Conservation (phyloP, 2,797 vertebrate genomes). For the Allobates femoralis region DNA sequence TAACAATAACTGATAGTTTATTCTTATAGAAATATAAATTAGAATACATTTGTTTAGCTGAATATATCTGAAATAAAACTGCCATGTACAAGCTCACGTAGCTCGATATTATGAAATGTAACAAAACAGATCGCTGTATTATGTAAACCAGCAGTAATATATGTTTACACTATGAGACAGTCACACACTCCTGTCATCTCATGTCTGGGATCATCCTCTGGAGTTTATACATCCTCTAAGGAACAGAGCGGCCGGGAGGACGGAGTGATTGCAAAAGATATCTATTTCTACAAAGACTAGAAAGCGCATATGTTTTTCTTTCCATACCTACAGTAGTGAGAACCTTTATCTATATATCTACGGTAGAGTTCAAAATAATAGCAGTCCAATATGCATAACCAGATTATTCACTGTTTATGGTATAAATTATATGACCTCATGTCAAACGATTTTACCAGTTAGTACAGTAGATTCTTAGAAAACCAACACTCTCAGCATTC, state of each 20-base stretch:
- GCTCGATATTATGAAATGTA: conserved; percentile 32
- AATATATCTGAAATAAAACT: neutral
- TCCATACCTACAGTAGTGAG: no score
- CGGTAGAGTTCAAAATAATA: no score
- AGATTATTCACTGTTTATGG: no score
- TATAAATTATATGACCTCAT: no score
- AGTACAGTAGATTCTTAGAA: no score
- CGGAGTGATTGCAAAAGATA: no score
- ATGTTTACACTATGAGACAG: conserved; percentile 23
- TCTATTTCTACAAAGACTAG: no score
- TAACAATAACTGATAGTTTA: neutral
- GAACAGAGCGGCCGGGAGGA: neutral
- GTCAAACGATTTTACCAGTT: no score
- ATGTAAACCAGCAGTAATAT: conserved; percentile 17
- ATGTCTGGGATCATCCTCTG: neutral
- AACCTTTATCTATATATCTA: no score
- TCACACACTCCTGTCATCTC: conserved; percentile 6
- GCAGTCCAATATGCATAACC: no score
- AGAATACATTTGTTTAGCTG: neutral
- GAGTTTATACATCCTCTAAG: neutral
- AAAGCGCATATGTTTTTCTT: no score
- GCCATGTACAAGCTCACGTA: neutral
- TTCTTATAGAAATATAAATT: neutral
- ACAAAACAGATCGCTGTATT: conserved; percentile 12
- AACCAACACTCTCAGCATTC: no score